Evolutionary conservation across 2,113 vertebrate genomes (phyloP).

Genomic region (Euleptes europaea): DNA sequence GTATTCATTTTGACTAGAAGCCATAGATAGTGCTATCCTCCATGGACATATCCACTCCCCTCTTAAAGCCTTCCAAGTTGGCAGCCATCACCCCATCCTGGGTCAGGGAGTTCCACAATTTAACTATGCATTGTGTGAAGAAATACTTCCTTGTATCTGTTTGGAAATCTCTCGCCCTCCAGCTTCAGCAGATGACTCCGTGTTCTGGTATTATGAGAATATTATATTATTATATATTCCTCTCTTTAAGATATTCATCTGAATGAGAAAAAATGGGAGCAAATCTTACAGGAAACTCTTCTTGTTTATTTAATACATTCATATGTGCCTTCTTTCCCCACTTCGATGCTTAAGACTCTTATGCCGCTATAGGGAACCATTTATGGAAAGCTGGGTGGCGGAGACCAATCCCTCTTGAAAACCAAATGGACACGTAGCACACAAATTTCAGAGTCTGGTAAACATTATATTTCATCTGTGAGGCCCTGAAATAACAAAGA

Average conservation of each 20-base stretch:
- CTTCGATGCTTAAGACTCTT: conserved; percentile 15
- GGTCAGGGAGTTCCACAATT: no score
- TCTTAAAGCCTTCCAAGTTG: no score
- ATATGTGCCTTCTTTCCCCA: background rate
- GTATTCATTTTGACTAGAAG: no score
- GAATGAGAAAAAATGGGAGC: background rate
- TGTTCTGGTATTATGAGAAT: no score
- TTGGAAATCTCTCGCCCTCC: no score
- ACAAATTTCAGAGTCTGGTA: conserved; percentile 55
- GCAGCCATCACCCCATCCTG: no score
- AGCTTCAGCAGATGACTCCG: no score
- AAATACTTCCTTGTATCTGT: no score
- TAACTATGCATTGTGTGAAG: no score
- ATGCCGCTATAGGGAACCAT: conserved; percentile 20
- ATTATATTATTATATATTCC: no score
- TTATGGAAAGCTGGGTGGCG: conserved; percentile 43
- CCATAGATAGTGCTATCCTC: no score
- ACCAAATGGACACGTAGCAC: conserved; percentile 21
- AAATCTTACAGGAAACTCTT: background rate
- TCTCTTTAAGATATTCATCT: background rate
- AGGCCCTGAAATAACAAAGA: conserved; percentile 65
- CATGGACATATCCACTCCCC: no score
- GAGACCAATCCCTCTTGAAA: conserved; percentile 58
- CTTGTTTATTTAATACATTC: background rate
- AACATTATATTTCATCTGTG: conserved; percentile 61